These are phyloP conservation scores for Borostomias antarcticus DNA, from an alignment of 2,797 vertebrate genomes.

Conservation along the genomic window DNA sequence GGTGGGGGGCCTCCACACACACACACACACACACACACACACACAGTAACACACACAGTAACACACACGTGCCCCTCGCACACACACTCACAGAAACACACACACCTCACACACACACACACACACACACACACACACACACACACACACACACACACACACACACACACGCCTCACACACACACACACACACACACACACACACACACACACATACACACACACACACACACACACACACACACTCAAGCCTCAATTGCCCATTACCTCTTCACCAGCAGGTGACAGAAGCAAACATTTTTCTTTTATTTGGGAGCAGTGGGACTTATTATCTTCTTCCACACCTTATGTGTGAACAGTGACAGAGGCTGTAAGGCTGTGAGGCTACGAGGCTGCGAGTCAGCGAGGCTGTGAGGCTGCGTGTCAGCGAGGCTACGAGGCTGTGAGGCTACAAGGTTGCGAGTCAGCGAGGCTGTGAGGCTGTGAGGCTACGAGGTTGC, in stretches of 20 bases:
- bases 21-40: not conserved
- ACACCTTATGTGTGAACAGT: not conserved
- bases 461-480: too few relatives aligned
- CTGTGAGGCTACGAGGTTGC: too few relatives aligned
- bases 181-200: not conserved
- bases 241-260: too few relatives aligned
- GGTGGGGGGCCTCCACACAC: constrained; percentile 71
- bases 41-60: not conserved
- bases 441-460: too few relatives aligned
- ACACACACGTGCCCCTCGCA: too few relatives aligned
- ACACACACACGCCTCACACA: too few relatives aligned
- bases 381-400: too few relatives aligned
- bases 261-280: not conserved
- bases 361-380: not conserved
- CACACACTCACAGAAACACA: not conserved
- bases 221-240: not conserved
- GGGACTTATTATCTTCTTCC: too few relatives aligned
- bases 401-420: not conserved
- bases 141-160: not conserved
- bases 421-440: too few relatives aligned
- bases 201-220: not conserved
- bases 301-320: too few relatives aligned
- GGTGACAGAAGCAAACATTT: not conserved
- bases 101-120: not conserved
- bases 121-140: not conserved